Base-by-base conservation (phyloP, 2,113 vertebrate species). In the Psammodynastes pulverulentus region DNA sequence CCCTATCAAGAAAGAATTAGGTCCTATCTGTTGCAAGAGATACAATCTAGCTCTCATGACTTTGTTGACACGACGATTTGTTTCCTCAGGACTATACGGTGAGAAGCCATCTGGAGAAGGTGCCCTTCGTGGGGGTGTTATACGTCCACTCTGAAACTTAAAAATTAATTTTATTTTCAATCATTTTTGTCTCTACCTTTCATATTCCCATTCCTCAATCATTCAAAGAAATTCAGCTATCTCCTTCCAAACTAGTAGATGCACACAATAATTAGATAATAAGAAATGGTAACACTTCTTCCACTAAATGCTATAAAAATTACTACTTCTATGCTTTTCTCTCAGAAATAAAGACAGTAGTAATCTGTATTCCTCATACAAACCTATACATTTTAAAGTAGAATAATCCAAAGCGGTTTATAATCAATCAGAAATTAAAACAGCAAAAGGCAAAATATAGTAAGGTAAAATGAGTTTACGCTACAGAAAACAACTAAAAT, bases 71-170 rank as follows among this genome's bases (percentile, higher is more conserved):
- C 98, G 97, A 88, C 98, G 98, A 94, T 89, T 98, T 26, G 98
- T 99, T 93, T 99, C 98, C 96, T 99, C 98, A 0, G 98, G 98
- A 94, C 98, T 98, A 87, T 98, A 98, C 0, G 98, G 98, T 5
- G 98, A 99, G 96, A 98, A 98, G 90, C 98, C 98, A 87, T 99
- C 98, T 19, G 98, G 98, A 13, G 98, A 99, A 0, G 98, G 98
- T 10, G 98, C 98, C 95, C 98, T 97, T 34, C 98, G 96, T 1
- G 98, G 98, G 0, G 98, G 98, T 0, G 98, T 99, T 92, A 98
- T 97, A 87, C 98, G 97, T 87, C 98, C 98, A 9, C 98, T 98
- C 98, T 99, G 98, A 97, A 98, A 98, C 98, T 98, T 95, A 34
- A 91, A 0, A 39, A 39, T 58, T 92, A 89, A 0, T 86, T 84